Evolutionary conservation across 2,113 vertebrate species (phyloP).

Genomic region (Illadopsis cleaveri): DNA sequence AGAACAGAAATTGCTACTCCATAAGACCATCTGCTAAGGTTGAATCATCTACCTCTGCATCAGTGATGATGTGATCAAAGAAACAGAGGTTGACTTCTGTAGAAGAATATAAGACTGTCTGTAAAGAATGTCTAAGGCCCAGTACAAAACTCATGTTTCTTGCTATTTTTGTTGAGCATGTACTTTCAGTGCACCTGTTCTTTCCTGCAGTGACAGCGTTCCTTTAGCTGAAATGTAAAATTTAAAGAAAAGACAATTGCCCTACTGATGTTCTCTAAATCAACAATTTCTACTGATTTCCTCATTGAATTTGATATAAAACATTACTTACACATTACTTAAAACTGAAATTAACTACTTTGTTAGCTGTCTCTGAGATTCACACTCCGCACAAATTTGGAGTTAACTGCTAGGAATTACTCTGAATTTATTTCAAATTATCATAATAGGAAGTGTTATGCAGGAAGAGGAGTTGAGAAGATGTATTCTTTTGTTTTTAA

Average conservation of each 20-base stretch:
- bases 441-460: background rate
- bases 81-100: background rate
- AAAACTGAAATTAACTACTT: background rate
- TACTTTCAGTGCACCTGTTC: background rate
- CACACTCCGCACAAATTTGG: background rate
- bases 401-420: background rate
- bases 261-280: background rate
- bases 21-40: background rate
- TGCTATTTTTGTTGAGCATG: background rate
- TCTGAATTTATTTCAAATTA: background rate
- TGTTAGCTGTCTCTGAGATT: background rate
- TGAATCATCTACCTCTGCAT: background rate
- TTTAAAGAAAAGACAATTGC: background rate
- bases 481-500: background rate
- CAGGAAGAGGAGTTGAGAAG: background rate
- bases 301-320: background rate
- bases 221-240: background rate
- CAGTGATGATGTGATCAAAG: background rate
- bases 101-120: background rate
- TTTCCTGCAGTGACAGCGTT: background rate
- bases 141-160: background rate
- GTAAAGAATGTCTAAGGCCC: background rate
- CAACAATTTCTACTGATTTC: background rate
- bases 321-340: background rate
- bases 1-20: background rate